A percentile compares a stretch with the other conserved stretches of the same genome.
Conservation (phyloP, 2,113 vertebrate genomes). For the Ranitomeya variabilis region DNA sequence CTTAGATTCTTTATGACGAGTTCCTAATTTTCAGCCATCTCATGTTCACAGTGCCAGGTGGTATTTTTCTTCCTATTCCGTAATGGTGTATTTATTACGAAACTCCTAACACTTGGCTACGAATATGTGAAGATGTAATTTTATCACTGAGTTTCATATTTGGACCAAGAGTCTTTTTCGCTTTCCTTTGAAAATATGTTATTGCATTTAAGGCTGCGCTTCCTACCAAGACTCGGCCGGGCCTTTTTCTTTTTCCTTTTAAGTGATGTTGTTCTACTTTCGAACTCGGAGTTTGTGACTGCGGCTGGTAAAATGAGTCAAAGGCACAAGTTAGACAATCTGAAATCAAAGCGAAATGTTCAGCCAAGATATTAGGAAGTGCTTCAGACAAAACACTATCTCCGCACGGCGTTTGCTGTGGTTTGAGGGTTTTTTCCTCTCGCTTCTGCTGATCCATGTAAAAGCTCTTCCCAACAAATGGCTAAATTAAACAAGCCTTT, state of each 20-base stretch:
- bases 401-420: slow-evolving; percentile 50
- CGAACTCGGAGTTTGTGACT: slow-evolving; percentile 2
- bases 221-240: not conserved
- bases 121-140: slow-evolving; percentile 42
- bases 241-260: slow-evolving; percentile 48
- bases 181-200: slow-evolving; percentile 13
- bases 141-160: slow-evolving; percentile 57
- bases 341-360: slow-evolving; percentile 51
- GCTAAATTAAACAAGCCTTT: slow-evolving; percentile 60
- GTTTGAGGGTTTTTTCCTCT: slow-evolving; percentile 60
- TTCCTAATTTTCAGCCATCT: not conserved
- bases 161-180: slow-evolving; percentile 37
- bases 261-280: slow-evolving; percentile 29
- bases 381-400: slow-evolving; percentile 54
- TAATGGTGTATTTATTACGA: not conserved
- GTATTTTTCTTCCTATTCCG: not conserved
- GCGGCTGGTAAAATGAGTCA: slow-evolving; percentile 51
- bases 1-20: not conserved
- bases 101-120: not conserved
- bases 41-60: not conserved
- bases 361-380: slow-evolving; percentile 54
- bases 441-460: slow-evolving; percentile 61
- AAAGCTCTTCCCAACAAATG: slow-evolving; percentile 31
- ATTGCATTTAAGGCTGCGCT: not conserved
- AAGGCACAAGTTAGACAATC: slow-evolving; percentile 54